phyloP scores from a whole-genome alignment of 2,888 invertebrate species.

The Limnephilus rhombicus region DNA sequence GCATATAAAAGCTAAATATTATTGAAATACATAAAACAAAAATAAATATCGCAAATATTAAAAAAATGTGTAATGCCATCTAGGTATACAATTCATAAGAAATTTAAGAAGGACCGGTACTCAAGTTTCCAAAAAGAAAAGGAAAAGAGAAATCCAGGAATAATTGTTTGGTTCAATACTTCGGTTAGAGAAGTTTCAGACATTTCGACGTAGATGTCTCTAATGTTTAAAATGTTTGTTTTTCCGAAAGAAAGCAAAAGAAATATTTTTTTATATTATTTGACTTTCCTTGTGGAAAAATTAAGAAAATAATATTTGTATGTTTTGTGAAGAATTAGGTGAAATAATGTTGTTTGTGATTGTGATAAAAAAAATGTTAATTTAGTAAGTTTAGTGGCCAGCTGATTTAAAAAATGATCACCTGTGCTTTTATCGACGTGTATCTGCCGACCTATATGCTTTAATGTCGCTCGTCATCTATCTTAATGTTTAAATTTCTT shows the following conservation, averaged over 20 bases:
- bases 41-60: no score
- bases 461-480: conserved; percentile 65
- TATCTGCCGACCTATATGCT: conserved; percentile 63
- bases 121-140: not conserved
- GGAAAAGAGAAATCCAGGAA: not conserved
- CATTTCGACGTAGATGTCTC: not conserved
- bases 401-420: conserved; percentile 57
- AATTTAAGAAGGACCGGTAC: not conserved
- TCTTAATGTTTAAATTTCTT: conserved; percentile 17
- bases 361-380: not conserved
- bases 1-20: no score
- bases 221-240: not conserved
- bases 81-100: not conserved
- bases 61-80: not conserved
- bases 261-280: not conserved
- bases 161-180: not conserved
- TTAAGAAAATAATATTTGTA: not conserved
- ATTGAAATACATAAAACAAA: no score
- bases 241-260: not conserved
- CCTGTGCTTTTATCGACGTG: conserved; percentile 60
- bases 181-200: not conserved
- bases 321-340: no score
- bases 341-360: not conserved
- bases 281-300: not conserved
- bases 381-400: conserved; percentile 18